phyloP scores from a whole-genome alignment of 2,888 invertebrate species.

The Ectropis crepuscularia region DNA sequence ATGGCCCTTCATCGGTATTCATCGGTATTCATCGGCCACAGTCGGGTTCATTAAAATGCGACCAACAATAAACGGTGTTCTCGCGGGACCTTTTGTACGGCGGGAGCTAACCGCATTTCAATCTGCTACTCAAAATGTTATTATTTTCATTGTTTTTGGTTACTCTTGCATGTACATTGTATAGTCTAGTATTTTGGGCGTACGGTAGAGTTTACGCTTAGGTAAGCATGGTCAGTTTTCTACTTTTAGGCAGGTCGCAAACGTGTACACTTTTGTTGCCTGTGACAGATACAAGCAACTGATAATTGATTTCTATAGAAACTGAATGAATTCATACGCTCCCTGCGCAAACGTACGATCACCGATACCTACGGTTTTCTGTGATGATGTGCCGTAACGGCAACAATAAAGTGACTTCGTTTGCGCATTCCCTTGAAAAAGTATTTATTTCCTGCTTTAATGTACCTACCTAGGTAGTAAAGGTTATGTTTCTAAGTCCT shows the following conservation, averaged over 20 bases:
- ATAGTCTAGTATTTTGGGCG: conserved; percentile 9
- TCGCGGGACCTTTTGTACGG: conserved; percentile 70
- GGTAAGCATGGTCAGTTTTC: background rate
- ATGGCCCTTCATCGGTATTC: conserved; percentile 73
- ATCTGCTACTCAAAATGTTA: conserved; percentile 69
- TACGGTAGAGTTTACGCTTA: background rate
- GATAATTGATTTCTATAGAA: too few relatives aligned
- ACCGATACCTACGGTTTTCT: too few relatives aligned
- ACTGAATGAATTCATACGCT: too few relatives aligned
- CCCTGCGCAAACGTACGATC: too few relatives aligned
- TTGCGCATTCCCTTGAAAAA: too few relatives aligned
- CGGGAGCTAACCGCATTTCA: conserved; percentile 73
- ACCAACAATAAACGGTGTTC: conserved; percentile 72
- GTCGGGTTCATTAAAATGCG: conserved; percentile 80
- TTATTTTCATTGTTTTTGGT: conserved; percentile 60
- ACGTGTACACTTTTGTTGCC: background rate
- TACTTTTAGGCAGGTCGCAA: background rate
- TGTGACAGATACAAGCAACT: too few relatives aligned
- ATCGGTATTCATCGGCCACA: conserved; percentile 70
- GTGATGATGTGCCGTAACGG: too few relatives aligned
- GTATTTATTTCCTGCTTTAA: too few relatives aligned
- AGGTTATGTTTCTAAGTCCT: too few relatives aligned
- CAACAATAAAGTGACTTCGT: too few relatives aligned
- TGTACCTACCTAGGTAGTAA: too few relatives aligned
- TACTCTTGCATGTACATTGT: conserved; percentile 25